phyloP scores from a whole-genome alignment of 1,140 invertebrate genomes.

The Bombyx mori region DNA sequence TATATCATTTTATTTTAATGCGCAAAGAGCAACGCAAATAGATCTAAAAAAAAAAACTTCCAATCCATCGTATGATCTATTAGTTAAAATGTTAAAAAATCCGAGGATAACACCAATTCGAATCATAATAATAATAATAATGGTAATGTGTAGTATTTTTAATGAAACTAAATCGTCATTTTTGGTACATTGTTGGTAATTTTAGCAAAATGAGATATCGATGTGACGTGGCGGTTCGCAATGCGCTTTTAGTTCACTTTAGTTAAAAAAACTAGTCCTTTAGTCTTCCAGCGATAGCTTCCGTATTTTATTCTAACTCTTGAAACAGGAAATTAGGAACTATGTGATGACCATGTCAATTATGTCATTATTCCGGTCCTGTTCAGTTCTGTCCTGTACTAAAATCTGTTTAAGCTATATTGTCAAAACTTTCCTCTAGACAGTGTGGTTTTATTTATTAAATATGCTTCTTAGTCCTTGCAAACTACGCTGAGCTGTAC shows the following conservation, averaged over 20 bases:
- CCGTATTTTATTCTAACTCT: conserved; percentile 42
- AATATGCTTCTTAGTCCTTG: too few relatives aligned
- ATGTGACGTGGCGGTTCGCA: too few relatives aligned
- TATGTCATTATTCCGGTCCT: conserved; percentile 57
- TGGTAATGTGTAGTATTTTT: conserved; percentile 29
- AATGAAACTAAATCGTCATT: conserved; percentile 28
- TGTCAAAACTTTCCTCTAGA: too few relatives aligned
- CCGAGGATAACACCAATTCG: conserved; percentile 57
- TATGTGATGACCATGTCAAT: conserved; percentile 71
- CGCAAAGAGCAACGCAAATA: too few relatives aligned
- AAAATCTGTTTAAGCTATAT: too few relatives aligned
- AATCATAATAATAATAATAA: conserved; percentile 21
- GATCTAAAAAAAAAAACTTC: too few relatives aligned
- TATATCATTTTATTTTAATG: too few relatives aligned
- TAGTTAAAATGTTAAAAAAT: conserved; percentile 13
- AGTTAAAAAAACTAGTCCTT: conserved; percentile 8
- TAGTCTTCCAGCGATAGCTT: conserved; percentile 47
- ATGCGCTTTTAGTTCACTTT: too few relatives aligned
- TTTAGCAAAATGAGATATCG: conserved; percentile 33
- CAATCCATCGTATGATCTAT: too few relatives aligned
- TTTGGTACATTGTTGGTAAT: conserved; percentile 31
- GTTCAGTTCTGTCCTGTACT: conserved; percentile 23
- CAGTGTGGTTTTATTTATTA: too few relatives aligned
- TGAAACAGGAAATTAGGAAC: conserved; percentile 54
- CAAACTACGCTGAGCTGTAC: too few relatives aligned